Evolutionary conservation across 2,113 vertebrate species (phyloP).

Genomic region (Nesogale talazaci): DNA sequence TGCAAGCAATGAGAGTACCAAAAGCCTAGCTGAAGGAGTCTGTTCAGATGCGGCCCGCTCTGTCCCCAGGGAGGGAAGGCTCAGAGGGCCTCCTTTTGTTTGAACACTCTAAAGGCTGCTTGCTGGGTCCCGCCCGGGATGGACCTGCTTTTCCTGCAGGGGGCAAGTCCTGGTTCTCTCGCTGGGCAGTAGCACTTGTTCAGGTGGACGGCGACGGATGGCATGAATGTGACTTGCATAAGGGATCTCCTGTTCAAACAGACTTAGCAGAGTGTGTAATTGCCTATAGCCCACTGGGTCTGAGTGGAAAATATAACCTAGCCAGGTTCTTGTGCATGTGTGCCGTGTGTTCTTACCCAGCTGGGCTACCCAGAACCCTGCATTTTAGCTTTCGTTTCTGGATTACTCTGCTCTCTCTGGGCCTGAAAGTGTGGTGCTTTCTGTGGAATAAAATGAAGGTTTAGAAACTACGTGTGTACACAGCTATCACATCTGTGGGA

Average conservation of each 20-base stretch:
- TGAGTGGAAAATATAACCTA: too few relatives aligned
- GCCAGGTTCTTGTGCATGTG: not conserved
- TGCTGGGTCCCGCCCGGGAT: not conserved
- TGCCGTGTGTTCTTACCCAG: not conserved
- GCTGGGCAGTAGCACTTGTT: not conserved
- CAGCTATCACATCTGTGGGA: not conserved
- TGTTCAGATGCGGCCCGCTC: too few relatives aligned
- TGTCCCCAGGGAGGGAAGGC: too few relatives aligned
- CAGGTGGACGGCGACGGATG: slow-evolving; percentile 5
- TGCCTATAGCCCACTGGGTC: not conserved
- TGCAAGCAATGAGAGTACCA: too few relatives aligned
- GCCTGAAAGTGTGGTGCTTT: slow-evolving; percentile 5
- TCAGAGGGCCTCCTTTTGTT: not conserved
- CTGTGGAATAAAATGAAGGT: too few relatives aligned
- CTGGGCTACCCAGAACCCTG: not conserved
- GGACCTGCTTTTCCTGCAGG: not conserved
- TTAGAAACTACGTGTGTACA: not conserved
- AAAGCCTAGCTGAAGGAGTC: too few relatives aligned
- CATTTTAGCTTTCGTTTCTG: slow-evolving; percentile 16
- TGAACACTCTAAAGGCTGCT: not conserved
- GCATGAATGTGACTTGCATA: not conserved
- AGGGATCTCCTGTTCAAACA: too few relatives aligned
- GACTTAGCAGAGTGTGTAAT: not conserved
- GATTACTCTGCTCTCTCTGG: slow-evolving; percentile 2
- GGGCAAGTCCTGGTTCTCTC: slow-evolving; percentile 18